Evolutionary conservation across 2,888 invertebrate species (phyloP).

Genomic region (Drosophila diplacantha): DNA sequence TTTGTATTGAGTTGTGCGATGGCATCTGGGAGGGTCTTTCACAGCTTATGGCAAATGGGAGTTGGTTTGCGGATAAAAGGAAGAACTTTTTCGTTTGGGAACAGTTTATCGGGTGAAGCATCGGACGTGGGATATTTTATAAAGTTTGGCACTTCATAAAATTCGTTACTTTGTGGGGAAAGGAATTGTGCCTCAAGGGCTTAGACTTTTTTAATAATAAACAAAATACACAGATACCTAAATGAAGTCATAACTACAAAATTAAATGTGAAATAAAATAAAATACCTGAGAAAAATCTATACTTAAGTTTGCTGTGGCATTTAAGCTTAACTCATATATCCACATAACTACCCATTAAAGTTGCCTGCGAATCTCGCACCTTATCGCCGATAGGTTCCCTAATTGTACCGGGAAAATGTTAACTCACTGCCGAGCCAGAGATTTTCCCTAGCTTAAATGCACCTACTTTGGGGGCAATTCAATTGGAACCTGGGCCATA

Average conservation of each 20-base stretch:
- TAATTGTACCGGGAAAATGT: neutral
- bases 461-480: constrained; percentile 24
- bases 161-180: neutral
- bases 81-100: neutral
- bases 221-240: neutral
- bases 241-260: neutral
- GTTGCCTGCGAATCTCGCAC: neutral
- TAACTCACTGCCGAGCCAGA: neutral
- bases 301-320: neutral
- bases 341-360: neutral
- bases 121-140: neutral
- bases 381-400: constrained; percentile 9
- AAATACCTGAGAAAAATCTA: neutral
- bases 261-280: neutral
- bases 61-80: neutral
- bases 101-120: neutral
- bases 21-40: constrained; percentile 18
- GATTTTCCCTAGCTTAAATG: constrained; percentile 19
- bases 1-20: constrained; percentile 34
- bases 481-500: constrained; percentile 23
- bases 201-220: neutral
- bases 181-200: neutral
- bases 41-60: constrained; percentile 11
- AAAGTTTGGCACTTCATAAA: constrained; percentile 11
- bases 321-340: neutral